Evolutionary conservation across 2,797 vertebrate species (phyloP).

Genomic region (Morus bassanus): DNA sequence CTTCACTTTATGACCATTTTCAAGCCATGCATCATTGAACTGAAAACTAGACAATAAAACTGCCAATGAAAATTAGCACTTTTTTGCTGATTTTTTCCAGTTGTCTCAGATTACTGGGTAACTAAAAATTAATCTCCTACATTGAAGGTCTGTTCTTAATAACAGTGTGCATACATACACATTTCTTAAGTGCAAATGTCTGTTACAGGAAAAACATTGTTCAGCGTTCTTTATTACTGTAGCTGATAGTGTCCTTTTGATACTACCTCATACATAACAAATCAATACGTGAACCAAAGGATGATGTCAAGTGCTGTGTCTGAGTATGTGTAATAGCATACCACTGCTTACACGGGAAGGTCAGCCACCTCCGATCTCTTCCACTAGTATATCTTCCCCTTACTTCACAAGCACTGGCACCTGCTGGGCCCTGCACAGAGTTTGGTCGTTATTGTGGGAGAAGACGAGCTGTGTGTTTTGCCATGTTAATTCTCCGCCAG

Average conservation of each 20-base stretch:
- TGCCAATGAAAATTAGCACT: not conserved
- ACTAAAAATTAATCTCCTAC: not conserved
- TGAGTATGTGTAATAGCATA: not conserved
- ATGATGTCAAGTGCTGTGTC: not conserved
- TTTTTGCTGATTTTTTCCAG: not conserved
- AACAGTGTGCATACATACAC: not conserved
- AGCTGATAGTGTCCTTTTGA: not conserved
- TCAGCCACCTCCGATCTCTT: not conserved
- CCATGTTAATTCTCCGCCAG: not conserved
- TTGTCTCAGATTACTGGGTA: not conserved
- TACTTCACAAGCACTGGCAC: not conserved
- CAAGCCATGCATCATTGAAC: rapidly evolving
- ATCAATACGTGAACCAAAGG: not conserved
- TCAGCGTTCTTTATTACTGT: not conserved
- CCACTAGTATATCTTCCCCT: not conserved
- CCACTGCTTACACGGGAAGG: not conserved
- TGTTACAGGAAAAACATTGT: not conserved
- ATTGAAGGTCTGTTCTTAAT: not conserved
- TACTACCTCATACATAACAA: not conserved
- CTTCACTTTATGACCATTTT: not conserved
- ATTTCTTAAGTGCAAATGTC: not conserved
- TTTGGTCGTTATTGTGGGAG: not conserved
- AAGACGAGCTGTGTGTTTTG: not conserved
- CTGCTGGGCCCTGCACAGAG: not conserved
- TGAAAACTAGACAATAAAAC: not conserved